Base-by-base conservation (phyloP, 2,888 invertebrate species). In the Clistopyga incitator region DNA sequence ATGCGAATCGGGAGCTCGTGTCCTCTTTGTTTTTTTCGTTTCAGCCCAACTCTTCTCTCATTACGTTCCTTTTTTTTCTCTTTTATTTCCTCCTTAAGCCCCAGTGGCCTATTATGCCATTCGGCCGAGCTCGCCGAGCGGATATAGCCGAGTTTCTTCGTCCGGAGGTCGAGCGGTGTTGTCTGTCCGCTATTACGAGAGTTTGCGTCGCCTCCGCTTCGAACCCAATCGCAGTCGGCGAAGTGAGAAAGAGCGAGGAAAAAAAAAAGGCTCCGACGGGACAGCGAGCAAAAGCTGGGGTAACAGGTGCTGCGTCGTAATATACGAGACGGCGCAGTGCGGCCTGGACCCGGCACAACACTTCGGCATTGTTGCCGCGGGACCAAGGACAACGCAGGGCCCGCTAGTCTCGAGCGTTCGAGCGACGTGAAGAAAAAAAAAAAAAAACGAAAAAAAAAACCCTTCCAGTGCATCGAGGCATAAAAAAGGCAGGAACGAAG, bases 231-330 rank as follows among this genome's bases (percentile, higher is more conserved):
- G 29, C 34, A 52, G 15, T 29, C 45, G 34, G 64, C 59, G 18
- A 54, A 68, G 64, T 20, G 45, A 72, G 65, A 78, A 75, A 65
- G 70, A 74, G 61, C 72, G 13, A 38, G 34, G 52, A 61, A 75
- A 84, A 72, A 50, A 52, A 56, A 75, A n/a, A n/a, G n/a, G n/a
- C n/a, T n/a, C n/a, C 29, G 29, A 29, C n/a, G 72, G 81, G 52
- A 13, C 61, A 45, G 38, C 56, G 20, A 64, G 50, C 25, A 61
- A 72, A 61, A 74, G 77, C 64, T 70, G 68, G 64, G 72, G 64
- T 78, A 84, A 84, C 84, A 84, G 84, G 84, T 84, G 84, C 77
- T 72, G 77, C 72, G 64, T 68, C 74, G 80, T 70, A 38, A 64
- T 68, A 64, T 34, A 70, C 61, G 47, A 47, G 23, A 72, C 67